Evolutionary conservation across 2,113 vertebrate species (phyloP).

Genomic region (Myotis yumanensis): DNA sequence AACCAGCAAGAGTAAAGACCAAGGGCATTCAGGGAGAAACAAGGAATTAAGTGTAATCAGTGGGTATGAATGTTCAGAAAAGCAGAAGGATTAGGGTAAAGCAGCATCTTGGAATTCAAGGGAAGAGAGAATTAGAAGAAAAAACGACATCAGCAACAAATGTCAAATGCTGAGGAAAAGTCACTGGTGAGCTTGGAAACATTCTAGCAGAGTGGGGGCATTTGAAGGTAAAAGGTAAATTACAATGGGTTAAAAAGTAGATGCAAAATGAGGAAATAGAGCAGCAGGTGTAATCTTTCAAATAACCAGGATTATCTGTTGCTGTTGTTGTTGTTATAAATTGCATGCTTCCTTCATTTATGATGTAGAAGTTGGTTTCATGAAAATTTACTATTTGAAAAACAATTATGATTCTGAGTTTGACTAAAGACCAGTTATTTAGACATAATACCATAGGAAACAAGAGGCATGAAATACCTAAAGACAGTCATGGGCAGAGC

Average conservation of each 20-base stretch:
- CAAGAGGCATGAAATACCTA: conserved; percentile 16
- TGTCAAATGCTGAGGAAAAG: neutral
- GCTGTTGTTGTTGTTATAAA: neutral
- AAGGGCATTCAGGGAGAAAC: neutral
- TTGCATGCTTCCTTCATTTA: neutral
- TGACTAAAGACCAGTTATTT: conserved; percentile 1
- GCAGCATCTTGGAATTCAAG: neutral
- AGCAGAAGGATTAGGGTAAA: neutral
- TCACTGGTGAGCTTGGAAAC: neutral
- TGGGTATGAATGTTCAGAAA: neutral
- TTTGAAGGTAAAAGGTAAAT: conserved; percentile 1
- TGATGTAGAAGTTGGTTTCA: neutral
- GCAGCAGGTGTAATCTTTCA: neutral
- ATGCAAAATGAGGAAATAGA: neutral
- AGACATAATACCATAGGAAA: neutral
- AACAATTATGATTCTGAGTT: conserved; percentile 27
- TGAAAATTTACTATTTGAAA: conserved; percentile 44
- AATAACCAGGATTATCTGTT: neutral
- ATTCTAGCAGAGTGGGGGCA: neutral
- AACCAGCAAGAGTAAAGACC: conserved; percentile 55
- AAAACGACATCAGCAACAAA: neutral
- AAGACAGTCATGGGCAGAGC: neutral
- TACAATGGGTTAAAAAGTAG: neutral
- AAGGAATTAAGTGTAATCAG: neutral
- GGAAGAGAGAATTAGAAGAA: conserved; percentile 16